These are phyloP conservation scores for Oreochromis niloticus DNA, from an alignment of 2,113 vertebrate genomes.

Conservation along the genomic window DNA sequence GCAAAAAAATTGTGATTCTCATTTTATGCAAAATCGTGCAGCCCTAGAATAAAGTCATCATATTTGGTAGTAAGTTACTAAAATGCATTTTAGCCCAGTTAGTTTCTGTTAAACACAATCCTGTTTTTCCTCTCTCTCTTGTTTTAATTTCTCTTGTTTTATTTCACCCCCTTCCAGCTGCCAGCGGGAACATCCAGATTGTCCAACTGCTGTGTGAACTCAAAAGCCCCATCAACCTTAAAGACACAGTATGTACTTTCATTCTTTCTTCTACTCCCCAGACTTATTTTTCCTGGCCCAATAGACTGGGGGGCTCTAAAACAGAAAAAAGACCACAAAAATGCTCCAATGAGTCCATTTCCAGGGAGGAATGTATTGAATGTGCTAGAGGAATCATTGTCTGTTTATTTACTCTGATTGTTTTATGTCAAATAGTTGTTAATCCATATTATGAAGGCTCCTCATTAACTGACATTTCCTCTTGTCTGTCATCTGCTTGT, in stretches of 20 bases:
- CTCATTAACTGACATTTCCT: not conserved
- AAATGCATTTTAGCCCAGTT: not conserved
- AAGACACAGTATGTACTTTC: slow-evolving; percentile 82
- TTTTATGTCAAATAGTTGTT: not conserved
- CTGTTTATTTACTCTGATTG: not conserved
- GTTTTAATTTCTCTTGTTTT: not conserved
- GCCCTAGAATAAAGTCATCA: not conserved
- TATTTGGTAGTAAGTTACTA: not conserved
- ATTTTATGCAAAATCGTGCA: no score
- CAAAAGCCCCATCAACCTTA: slow-evolving; percentile 81
- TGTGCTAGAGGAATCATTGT: not conserved
- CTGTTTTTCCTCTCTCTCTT: not conserved
- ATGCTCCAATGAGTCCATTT: not conserved
- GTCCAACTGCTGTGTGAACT: slow-evolving; percentile 86
- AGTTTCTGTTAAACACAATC: not conserved
- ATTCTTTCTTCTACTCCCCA: not conserved
- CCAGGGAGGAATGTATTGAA: not conserved
- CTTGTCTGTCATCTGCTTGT: not conserved
- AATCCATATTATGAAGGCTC: not conserved
- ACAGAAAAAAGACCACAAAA: not conserved
- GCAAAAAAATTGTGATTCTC: no score
- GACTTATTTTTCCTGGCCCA: slow-evolving; percentile 10
- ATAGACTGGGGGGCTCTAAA: not conserved
- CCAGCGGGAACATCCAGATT: slow-evolving; percentile 76
- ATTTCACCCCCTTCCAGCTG: slow-evolving; percentile 65